These are phyloP conservation scores for Tolmerus cingulatus DNA, from an alignment of 2,888 invertebrate genomes.

Conservation along the genomic window DNA sequence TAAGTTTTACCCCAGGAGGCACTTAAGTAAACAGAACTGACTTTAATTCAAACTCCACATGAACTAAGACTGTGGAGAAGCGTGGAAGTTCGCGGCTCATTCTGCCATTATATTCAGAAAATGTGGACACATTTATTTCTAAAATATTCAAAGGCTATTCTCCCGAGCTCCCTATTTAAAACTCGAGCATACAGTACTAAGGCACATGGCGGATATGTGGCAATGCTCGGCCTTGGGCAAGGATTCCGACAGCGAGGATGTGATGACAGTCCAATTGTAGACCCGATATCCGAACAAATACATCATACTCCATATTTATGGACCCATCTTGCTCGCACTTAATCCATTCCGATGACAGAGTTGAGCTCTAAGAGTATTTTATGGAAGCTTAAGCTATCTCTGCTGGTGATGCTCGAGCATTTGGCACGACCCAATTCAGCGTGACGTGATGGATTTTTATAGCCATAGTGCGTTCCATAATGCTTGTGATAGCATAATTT, in stretches of 20 bases:
- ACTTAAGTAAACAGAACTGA: conserved; percentile 18
- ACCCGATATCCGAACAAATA: conserved; percentile 20
- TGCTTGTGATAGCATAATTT: background rate
- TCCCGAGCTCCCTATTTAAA: background rate
- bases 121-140: conserved; percentile 2
- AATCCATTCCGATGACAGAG: background rate
- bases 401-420: background rate
- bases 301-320: conserved; percentile 29
- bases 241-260: background rate
- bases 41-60: conserved; percentile 9
- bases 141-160: background rate
- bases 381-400: background rate
- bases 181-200: background rate
- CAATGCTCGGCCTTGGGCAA: background rate
- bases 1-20: background rate
- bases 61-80: background rate
- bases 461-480: background rate
- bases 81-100: background rate
- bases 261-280: conserved; percentile 16
- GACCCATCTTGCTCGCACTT: background rate
- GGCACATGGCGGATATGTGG: background rate
- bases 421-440: background rate
- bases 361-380: background rate
- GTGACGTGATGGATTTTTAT: background rate
- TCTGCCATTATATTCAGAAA: background rate